Conservation (phyloP, 2,888 invertebrate species). For the Prosopocoilus inquinatus region DNA sequence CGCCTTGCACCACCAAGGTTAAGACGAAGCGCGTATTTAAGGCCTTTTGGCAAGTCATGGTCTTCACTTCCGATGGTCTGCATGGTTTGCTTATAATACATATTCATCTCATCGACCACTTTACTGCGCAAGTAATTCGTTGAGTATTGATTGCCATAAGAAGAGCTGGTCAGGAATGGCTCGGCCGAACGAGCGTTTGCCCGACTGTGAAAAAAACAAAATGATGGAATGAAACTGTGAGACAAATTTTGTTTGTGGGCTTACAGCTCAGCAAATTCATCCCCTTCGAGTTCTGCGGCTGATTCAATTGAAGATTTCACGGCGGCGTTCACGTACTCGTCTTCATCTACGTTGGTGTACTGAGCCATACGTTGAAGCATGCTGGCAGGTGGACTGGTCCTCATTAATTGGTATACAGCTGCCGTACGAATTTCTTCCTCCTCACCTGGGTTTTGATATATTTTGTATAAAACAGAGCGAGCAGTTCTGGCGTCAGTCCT, state of each 20-base stretch:
- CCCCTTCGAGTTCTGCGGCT: conserved; percentile 54
- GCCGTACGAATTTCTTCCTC: conserved; percentile 64
- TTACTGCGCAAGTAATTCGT: conserved; percentile 49
- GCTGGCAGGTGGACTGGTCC: conserved; percentile 57
- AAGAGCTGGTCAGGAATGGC: conserved; percentile 43
- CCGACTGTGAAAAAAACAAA: conserved; percentile 34
- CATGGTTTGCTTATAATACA: conserved; percentile 48
- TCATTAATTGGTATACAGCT: conserved; percentile 62
- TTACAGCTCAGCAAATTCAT: conserved; percentile 47
- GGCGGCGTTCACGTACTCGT: conserved; percentile 63
- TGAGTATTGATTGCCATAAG: conserved; percentile 55
- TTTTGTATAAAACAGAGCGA: conserved; percentile 61
- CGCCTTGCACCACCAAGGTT: conserved; percentile 45
- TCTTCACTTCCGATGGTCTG: conserved; percentile 59
- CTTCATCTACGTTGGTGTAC: conserved; percentile 63
- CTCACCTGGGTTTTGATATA: conserved; percentile 66
- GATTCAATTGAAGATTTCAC: conserved; percentile 62
- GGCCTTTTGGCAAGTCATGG: conserved; percentile 54
- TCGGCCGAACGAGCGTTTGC: conserved; percentile 49
- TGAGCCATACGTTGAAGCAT: conserved; percentile 71
- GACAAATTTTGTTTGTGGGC: conserved; percentile 31
- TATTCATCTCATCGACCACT: conserved; percentile 48
- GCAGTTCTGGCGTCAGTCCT: conserved; percentile 54
- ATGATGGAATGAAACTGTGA: too few relatives aligned
- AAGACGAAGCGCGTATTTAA: conserved; percentile 36